Percentiles rank a stretch among this genome's conserved stretches.
These are phyloP conservation scores for Rhadinocentrus ornatus DNA, from an alignment of 2,797 vertebrate species.

Conservation along the genomic window DNA sequence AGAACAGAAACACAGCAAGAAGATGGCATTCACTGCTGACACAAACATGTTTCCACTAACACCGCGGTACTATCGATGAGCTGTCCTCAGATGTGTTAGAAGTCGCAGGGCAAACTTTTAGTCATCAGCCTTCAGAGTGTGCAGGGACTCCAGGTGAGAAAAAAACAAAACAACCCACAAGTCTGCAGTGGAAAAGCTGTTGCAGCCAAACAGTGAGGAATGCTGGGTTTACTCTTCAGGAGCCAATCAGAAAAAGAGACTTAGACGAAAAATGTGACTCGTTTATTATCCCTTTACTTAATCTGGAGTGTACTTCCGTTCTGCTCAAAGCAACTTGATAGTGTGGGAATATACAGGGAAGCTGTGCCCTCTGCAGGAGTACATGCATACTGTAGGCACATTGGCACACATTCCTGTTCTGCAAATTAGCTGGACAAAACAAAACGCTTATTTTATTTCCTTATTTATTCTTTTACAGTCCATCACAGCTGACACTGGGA, in stretches of 20 bases:
- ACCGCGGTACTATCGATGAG: constrained; percentile 11
- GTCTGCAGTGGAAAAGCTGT: constrained; percentile 56
- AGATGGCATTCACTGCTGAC: constrained; percentile 51
- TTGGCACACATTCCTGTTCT: constrained; percentile 11
- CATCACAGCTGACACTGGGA: not conserved
- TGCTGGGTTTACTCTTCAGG: constrained; percentile 67
- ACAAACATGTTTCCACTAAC: constrained; percentile 72
- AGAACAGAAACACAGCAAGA: constrained; percentile 68
- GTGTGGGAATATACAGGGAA: constrained; percentile 33
- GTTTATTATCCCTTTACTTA: constrained; percentile 61
- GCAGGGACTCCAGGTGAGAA: constrained; percentile 58
- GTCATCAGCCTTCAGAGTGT: constrained; percentile 23
- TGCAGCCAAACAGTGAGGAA: constrained; percentile 61
- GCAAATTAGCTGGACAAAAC: no score
- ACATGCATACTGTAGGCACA: constrained; percentile 9
- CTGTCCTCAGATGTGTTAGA: constrained; percentile 17
- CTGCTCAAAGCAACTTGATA: constrained; percentile 54
- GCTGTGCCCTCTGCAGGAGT: constrained; percentile 73
- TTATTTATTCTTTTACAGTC: not conserved
- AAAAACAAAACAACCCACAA: constrained; percentile 38
- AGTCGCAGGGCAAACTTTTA: constrained; percentile 28
- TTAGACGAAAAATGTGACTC: constrained; percentile 63
- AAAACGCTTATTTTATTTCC: not conserved
- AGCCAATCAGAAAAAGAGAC: constrained; percentile 75
- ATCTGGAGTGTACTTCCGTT: constrained; percentile 65